These are phyloP conservation scores for Anneissia japonica DNA, from an alignment of 35 echinoderm and acorn worm genomes.

Conservation along the genomic window DNA sequence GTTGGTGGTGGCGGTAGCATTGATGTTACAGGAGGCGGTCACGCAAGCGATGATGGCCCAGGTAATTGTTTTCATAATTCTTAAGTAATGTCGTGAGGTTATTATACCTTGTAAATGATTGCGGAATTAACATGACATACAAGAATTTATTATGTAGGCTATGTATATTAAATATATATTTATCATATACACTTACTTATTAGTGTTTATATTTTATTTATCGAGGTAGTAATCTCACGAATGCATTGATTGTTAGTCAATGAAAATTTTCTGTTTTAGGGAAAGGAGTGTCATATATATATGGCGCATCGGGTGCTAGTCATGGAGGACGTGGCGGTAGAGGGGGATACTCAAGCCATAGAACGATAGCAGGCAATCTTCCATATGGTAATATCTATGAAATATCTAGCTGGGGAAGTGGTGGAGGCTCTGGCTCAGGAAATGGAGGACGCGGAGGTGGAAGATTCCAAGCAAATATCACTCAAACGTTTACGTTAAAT, in stretches of 20 bases:
- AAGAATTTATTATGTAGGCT: too few species aligned
- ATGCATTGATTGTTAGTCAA: too few species aligned
- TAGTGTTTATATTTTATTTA: neutral
- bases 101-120: too few species aligned
- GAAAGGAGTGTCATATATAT: conserved; percentile 26
- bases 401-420: conserved; percentile 52
- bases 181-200: neutral
- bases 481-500: conserved; percentile 13
- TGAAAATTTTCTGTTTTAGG: conserved; percentile 17
- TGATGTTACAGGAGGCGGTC: conserved; percentile 41
- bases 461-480: conserved; percentile 11
- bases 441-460: conserved; percentile 48
- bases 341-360: conserved; percentile 23
- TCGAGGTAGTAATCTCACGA: too few species aligned
- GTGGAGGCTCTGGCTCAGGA: conserved; percentile 33
- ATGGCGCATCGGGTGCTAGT: conserved; percentile 71
- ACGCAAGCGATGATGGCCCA: conserved; percentile 46
- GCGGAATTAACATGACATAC: neutral
- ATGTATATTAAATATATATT: neutral
- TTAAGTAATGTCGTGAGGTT: neutral
- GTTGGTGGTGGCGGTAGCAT: conserved; percentile 19
- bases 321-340: conserved; percentile 66
- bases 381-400: conserved; percentile 74
- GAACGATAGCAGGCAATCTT: conserved; percentile 19
- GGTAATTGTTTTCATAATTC: too few species aligned